Base-by-base conservation (phyloP, 2,888 invertebrate species). In the Slavum lentiscoides region DNA sequence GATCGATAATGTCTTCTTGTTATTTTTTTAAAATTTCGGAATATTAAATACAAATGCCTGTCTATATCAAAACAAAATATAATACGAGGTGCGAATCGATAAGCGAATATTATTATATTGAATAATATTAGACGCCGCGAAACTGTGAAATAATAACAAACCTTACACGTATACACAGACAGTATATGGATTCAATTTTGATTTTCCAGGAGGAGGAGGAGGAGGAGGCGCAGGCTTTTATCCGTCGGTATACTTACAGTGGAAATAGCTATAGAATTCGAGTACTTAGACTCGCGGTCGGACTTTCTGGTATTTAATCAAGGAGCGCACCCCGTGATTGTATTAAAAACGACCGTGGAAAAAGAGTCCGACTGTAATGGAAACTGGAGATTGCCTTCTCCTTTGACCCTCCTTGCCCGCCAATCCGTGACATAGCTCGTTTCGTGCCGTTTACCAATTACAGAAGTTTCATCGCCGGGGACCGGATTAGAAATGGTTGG, bases 371-470 rank as follows among this genome's bases (percentile, higher is more conserved):
- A 68, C 59, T 23, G 39, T 75, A 75, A 68, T 76, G 75, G 75
- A 76, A 76, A 76, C 75, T 67, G 67, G 23, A 68, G 59, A 76
- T 76, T 76, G 75, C 67, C 73, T 75, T 39, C 74, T 75, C 58
- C 74, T 67, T 67, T 75, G 74, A 75, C 75, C 75, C 67, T 67
- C n/a, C 58, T n/a, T 43, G 49, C 75, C 49, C 59, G 43, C 43
- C 75, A 43, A 43, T 49, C 67, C 68, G 59, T 39, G 74, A 66
- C 66, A 75, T 21, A 23, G 75, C 30, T 67, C 67, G 72, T 80
- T 72, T 72, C 80, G 72, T 70, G 80, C 43, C 80, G 72, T 80
- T 80, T 72, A 80, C 80, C 80, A 80, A 80, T 80, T 80, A 72
- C 72, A 39, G 70, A 80, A 80, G 80, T 80, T 72, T 80, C 80